Evolutionary conservation across 2,888 invertebrate species (phyloP).

Genomic region (Melitaea athalia): DNA sequence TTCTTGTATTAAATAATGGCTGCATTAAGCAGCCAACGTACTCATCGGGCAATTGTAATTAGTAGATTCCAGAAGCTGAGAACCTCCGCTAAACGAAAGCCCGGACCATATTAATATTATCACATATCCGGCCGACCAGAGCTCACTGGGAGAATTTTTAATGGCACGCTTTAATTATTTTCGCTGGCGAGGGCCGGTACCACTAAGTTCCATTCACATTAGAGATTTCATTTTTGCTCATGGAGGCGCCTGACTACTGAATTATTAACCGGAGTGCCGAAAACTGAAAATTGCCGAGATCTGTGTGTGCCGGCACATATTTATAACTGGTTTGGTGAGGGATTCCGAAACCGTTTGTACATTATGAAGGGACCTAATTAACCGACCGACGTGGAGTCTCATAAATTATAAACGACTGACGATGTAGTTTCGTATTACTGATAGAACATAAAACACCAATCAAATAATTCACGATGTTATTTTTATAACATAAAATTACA

Average conservation of each 20-base stretch:
- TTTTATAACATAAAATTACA: not conserved
- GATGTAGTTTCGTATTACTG: constrained; percentile 24
- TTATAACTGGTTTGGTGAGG: constrained; percentile 75
- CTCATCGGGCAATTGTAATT: constrained; percentile 47
- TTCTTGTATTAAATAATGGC: constrained; percentile 12
- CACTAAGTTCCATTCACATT: constrained; percentile 80
- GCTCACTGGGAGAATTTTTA: constrained; percentile 80
- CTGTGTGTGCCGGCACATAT: constrained; percentile 60
- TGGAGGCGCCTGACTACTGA: constrained; percentile 56
- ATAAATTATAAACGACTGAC: constrained; percentile 45
- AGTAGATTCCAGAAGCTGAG: constrained; percentile 55
- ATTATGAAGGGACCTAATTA: constrained; percentile 79
- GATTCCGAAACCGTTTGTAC: constrained; percentile 73
- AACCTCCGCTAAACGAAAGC: constrained; percentile 47
- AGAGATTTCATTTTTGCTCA: constrained; percentile 78
- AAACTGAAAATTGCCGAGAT: constrained; percentile 79
- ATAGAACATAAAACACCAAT: not conserved
- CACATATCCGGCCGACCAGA: constrained; percentile 75
- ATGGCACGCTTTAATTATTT: constrained; percentile 81
- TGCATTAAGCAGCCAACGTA: constrained; percentile 32
- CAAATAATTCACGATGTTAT: not conserved
- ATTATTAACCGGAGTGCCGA: constrained; percentile 70
- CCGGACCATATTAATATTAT: constrained; percentile 77
- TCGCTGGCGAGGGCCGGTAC: constrained; percentile 59
- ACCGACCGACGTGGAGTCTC: constrained; percentile 56